Evolutionary conservation across 1,140 invertebrate species (phyloP), one percentile per base, ranked within the genome.

Genomic region (Leptopilina boulardi): DNA sequence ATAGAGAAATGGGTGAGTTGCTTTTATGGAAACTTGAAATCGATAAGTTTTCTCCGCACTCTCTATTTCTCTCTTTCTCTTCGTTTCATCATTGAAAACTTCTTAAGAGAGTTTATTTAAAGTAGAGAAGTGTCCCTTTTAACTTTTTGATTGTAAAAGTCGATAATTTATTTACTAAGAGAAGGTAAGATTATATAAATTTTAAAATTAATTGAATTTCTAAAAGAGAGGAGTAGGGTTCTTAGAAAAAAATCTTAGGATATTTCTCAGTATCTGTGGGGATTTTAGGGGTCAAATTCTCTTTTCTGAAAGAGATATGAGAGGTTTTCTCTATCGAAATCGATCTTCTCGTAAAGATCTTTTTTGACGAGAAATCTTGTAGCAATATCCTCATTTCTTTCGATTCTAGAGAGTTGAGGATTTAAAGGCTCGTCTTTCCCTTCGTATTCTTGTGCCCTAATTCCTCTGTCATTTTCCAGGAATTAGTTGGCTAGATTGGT

Each of bases 301-400:
- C 13, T n/a, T 51, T 19, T 18, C 1, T 19, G 13, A 26, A 23
- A 23, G 21, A 56, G 19, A 6, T 3, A 26, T 26, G n/a, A n/a
- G 2, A 42, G 41, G 41, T 42, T 56, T 19, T 11, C 4, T 23
- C 18, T 21, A 56, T 56, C 19, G 21, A 23, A 56, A 26, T 56
- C 19, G 54, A 56, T 56, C 54, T 56, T 2, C 8, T 56, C 19
- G 54, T 56, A 26, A 23, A 56, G 19, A 56, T 19, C 21, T n/a
- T 56, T 23, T 56, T 56, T 56, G 54, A 56, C 54, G 54, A 56
- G 54, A 9, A 6, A 56, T 56, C 54, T n/a, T 21, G 21, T 23
- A 56, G 19, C 54, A 56, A 56, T 9, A 21, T 56, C 8, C 54
- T 9, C 54, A 21, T 56, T 56, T 19, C 54, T 56, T 56, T 56